Evolutionary conservation across 2,888 invertebrate species (phyloP).

Genomic region (Chaitophorus viminalis): DNA sequence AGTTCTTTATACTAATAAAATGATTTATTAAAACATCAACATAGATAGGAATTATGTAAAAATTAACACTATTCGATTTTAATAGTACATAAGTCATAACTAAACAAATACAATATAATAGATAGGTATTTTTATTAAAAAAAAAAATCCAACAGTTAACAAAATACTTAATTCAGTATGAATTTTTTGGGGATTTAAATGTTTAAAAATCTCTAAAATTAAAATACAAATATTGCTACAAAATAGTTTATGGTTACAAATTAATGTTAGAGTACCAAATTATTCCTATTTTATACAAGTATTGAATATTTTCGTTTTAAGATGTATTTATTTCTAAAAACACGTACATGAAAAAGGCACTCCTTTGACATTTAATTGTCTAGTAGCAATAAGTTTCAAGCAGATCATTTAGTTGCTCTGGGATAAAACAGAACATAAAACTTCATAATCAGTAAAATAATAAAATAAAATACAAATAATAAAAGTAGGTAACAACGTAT

Average conservation of each 20-base stretch:
- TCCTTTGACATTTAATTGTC: constrained; percentile 43
- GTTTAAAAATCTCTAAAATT: constrained; percentile 37
- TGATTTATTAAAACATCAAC: constrained; percentile 39
- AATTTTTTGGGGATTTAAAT: not conserved
- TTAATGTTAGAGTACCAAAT: constrained; percentile 4
- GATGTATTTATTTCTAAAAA: not conserved
- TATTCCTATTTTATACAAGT: constrained; percentile 31
- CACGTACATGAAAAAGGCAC: constrained; percentile 39
- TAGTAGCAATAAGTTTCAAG: constrained; percentile 32
- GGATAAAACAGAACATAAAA: not conserved
- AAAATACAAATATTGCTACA: constrained; percentile 41
- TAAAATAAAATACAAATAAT: constrained; percentile 20
- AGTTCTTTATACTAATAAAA: constrained; percentile 1
- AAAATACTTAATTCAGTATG: not conserved
- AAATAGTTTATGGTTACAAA: constrained; percentile 12
- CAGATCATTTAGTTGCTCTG: constrained; percentile 6
- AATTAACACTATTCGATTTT: not conserved
- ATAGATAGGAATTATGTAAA: constrained; percentile 10
- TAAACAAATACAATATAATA: constrained; percentile 32
- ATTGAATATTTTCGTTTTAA: constrained; percentile 2
- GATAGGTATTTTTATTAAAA: not conserved
- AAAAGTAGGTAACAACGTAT: constrained; percentile 16
- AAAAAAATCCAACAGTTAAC: not conserved
- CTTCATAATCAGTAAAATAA: not conserved
- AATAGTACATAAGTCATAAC: constrained; percentile 6